A percentile compares a stretch with the other conserved stretches of the same genome.
phyloP scores from a whole-genome alignment of 2,888 invertebrate species.

The Pammene fasciana region DNA sequence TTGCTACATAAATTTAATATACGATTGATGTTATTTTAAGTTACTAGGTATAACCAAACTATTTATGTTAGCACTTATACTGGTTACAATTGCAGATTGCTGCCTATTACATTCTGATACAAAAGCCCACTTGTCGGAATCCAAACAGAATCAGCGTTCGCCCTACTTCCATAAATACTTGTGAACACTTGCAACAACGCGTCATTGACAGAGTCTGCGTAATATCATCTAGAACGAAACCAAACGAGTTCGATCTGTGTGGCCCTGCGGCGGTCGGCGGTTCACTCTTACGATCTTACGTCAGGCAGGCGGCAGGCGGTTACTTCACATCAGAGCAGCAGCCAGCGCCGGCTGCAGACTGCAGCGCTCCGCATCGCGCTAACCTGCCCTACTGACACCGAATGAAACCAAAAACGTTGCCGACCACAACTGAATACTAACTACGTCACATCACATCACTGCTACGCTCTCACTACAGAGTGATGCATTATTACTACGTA shows the following conservation, averaged over 20 bases:
- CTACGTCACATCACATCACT: conserved; percentile 54
- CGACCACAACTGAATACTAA: conserved; percentile 57
- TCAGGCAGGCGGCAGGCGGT: conserved; percentile 51
- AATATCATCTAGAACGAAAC: conserved; percentile 50
- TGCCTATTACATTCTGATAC: conserved; percentile 83
- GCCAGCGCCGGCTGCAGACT: conserved; percentile 45
- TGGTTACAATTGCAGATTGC: conserved; percentile 73
- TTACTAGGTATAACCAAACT: not conserved
- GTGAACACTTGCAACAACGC: conserved; percentile 49
- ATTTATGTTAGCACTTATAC: not conserved
- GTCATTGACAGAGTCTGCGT: conserved; percentile 54
- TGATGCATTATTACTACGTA: conserved; percentile 53
- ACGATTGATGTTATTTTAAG: not conserved
- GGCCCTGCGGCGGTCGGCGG: conserved; percentile 38
- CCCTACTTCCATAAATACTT: conserved; percentile 60
- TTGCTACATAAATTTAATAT: no score
- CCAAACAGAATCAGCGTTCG: conserved; percentile 55
- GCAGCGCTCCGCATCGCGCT: conserved; percentile 52
- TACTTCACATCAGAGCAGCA: conserved; percentile 46
- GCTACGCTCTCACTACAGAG: conserved; percentile 45
- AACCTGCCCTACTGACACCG: conserved; percentile 76
- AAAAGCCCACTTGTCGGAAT: conserved; percentile 50
- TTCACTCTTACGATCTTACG: conserved; percentile 46
- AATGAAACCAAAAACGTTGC: conserved; percentile 67
- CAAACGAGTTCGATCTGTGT: conserved; percentile 43